Conservation (phyloP, 2,888 invertebrate genomes). For the Tuta absoluta region DNA sequence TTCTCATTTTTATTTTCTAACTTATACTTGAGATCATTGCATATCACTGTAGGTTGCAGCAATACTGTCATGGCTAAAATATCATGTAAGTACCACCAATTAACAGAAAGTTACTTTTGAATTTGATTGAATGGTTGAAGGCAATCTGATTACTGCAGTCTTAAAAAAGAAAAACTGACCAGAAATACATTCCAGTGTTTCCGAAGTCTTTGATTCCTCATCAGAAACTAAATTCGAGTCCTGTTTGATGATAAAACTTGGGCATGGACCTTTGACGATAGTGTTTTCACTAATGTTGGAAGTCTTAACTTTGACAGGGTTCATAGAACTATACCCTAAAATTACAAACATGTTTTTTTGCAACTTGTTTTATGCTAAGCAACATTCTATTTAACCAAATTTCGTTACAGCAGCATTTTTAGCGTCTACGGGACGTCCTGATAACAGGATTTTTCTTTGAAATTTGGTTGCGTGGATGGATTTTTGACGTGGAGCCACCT, state of each 20-base stretch:
- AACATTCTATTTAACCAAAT: background rate
- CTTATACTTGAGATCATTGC: background rate
- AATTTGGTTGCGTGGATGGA: too few relatives aligned
- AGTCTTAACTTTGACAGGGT: conserved; percentile 28
- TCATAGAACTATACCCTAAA: conserved; percentile 45
- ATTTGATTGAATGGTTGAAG: too few relatives aligned
- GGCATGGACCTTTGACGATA: background rate
- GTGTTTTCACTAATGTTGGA: background rate
- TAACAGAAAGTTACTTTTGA: too few relatives aligned
- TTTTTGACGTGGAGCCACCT: too few relatives aligned
- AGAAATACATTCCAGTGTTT: background rate
- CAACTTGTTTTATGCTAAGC: too few relatives aligned
- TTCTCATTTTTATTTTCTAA: background rate
- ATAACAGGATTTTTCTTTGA: too few relatives aligned
- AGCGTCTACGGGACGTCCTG: too few relatives aligned
- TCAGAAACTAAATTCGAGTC: background rate
- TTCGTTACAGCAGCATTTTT: too few relatives aligned
- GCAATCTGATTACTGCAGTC: too few relatives aligned
- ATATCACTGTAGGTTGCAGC: background rate
- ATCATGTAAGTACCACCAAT: too few relatives aligned
- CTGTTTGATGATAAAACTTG: background rate
- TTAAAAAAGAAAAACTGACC: background rate
- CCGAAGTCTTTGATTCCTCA: background rate
- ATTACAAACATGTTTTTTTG: conserved; percentile 10
- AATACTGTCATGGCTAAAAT: background rate